These are phyloP conservation scores for Megalurothrips usitatus DNA, from an alignment of 2,888 invertebrate species.

Conservation along the genomic window DNA sequence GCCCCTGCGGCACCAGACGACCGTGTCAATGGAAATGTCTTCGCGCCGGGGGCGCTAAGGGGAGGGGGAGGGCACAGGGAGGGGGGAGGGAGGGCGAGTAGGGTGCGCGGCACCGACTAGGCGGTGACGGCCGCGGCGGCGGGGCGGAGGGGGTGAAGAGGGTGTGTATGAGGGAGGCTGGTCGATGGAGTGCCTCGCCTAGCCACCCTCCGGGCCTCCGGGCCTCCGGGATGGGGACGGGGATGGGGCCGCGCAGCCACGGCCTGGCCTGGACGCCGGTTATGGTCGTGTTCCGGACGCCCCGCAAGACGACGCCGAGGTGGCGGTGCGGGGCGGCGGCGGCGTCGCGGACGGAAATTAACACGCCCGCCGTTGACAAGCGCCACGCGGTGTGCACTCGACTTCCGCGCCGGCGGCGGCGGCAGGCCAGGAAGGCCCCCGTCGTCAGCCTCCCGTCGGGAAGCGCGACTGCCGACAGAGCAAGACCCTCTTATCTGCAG, in stretches of 20 bases:
- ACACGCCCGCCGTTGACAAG: too few relatives aligned
- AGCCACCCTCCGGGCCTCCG: too few relatives aligned
- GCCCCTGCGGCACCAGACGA: neutral
- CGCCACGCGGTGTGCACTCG: too few relatives aligned
- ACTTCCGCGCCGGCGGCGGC: neutral
- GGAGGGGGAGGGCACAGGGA: neutral
- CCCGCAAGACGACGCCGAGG: too few relatives aligned
- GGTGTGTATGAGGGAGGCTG: neutral
- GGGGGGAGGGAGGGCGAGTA: neutral
- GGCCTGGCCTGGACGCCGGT: neutral
- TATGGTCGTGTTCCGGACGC: neutral
- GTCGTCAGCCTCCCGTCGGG: neutral
- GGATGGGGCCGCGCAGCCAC: neutral
- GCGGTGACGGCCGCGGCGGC: neutral
- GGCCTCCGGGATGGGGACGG: neutral
- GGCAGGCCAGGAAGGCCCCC: neutral
- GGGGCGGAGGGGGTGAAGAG: neutral
- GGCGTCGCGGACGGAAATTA: too few relatives aligned
- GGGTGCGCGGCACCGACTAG: neutral
- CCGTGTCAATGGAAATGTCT: neutral
- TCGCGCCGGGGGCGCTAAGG: neutral
- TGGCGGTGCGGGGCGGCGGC: too few relatives aligned
- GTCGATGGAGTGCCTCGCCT: neutral
- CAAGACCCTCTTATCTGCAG: neutral
- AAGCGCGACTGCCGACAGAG: neutral